Base-by-base conservation (phyloP, 2,113 vertebrate genomes). In the Craseonycteris thonglongyai region DNA sequence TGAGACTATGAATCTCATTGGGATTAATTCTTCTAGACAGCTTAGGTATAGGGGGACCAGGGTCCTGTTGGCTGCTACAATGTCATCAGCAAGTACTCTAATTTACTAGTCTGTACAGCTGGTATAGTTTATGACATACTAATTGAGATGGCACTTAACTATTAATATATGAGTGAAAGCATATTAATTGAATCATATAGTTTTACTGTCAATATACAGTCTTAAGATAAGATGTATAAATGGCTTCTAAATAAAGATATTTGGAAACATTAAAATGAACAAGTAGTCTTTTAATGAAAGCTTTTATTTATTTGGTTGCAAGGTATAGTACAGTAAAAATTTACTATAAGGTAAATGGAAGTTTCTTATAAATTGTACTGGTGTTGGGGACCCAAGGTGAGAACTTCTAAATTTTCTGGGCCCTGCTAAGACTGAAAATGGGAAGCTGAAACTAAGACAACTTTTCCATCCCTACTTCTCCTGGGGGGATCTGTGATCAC, bases 161-260 rank as follows among this genome's bases (percentile, higher is more conserved):
- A n/a, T n/a, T n/a, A n/a, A 95, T 96, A 90, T 96, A 93, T 97
- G 97, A 97, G 95, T 81, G 83, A 95, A 75, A 81, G 93, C 69
- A 83, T 96, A 83, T 94, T 96, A 98, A 97, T 94, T 95, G 56
- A 95, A 69, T 97, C 90, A 95, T 90, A 86, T 96, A 91, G 95
- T 97, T 97, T 98, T 96, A 96, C 82, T 54, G 94, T 95, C 74
- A 96, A 68, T 88, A 76, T 93, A 81, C 86, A 59, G 90, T 94
- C 71, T 80, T 89, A 97, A 93, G 88, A 85, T 94, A 88, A 96
- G 91, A 95, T 86, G 40, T 88, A 68, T 93, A 96, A 97, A 74
- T 89, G 94, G 13, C 30, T 97, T 97, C 96, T 97, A 96, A 96
- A 96, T 88, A 38, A 0, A 0, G 14, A 96, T 97, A 91, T 98